These are phyloP conservation scores for Eclectus roratus DNA, from an alignment of 2,113 vertebrate species.

Conservation along the genomic window DNA sequence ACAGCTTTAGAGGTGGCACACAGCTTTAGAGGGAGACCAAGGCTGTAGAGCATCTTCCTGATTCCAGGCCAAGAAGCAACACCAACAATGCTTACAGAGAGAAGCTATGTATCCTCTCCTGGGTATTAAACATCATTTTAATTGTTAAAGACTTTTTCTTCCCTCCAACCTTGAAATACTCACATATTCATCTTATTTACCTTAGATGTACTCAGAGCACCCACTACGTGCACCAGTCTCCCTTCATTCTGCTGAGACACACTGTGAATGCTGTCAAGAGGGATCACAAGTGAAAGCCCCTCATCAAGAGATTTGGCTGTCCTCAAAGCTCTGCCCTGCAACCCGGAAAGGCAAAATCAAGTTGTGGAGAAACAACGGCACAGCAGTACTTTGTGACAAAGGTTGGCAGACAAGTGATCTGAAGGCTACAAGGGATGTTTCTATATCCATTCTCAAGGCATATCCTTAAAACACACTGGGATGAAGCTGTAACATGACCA, in stretches of 20 bases:
- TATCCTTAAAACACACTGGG: neutral
- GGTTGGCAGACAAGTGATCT: neutral
- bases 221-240: slow-evolving; percentile 84
- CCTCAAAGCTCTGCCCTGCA: slow-evolving; percentile 85
- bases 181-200: slow-evolving; percentile 49
- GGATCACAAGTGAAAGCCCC: slow-evolving; percentile 85
- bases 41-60: neutral
- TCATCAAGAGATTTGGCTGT: slow-evolving; percentile 85
- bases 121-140: neutral
- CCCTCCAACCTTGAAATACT: neutral
- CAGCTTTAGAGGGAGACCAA: neutral
- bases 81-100: neutral
- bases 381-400: neutral
- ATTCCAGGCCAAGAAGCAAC: neutral
- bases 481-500: neutral
- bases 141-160: neutral
- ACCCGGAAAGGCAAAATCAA: neutral
- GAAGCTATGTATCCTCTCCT: neutral
- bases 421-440: neutral
- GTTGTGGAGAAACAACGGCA: neutral
- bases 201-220: slow-evolving; percentile 83
- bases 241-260: slow-evolving; percentile 83
- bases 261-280: slow-evolving; percentile 72
- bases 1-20: neutral
- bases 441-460: neutral